These are phyloP conservation scores for Boloria euphrosyne DNA, from an alignment of 2,888 invertebrate species.

Conservation along the genomic window DNA sequence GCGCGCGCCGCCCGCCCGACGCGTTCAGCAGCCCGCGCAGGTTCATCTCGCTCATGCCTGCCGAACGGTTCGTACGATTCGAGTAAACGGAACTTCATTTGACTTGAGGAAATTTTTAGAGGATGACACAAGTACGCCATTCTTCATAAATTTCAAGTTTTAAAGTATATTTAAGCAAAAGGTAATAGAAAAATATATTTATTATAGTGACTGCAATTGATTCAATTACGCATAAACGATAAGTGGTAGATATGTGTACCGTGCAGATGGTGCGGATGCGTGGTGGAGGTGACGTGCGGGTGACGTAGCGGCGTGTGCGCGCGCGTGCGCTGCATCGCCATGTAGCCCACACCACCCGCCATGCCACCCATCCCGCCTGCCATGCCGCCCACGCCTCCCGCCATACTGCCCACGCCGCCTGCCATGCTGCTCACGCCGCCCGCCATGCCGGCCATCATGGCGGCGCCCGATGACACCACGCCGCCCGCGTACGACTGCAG, in stretches of 20 bases:
- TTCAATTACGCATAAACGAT: not conserved
- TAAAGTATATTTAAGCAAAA: too few species aligned
- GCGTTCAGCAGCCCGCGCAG: slow-evolving; percentile 74
- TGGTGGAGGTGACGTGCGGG: slow-evolving; percentile 85
- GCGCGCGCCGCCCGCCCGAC: slow-evolving; percentile 46
- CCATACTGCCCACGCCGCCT: slow-evolving; percentile 1
- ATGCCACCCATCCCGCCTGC: slow-evolving; percentile 42
- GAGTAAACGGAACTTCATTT: too few species aligned
- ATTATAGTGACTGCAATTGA: not conserved
- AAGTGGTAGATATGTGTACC: slow-evolving; percentile 47
- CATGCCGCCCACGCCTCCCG: slow-evolving; percentile 40
- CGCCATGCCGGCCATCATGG: slow-evolving; percentile 23
- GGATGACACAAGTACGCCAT: too few species aligned
- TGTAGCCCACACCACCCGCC: slow-evolving; percentile 45
- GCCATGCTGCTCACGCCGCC: not conserved
- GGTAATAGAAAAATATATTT: too few species aligned
- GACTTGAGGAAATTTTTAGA: too few species aligned
- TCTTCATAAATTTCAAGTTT: too few species aligned
- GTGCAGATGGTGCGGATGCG: slow-evolving; percentile 84
- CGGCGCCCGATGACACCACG: slow-evolving; percentile 9
- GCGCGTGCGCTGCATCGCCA: slow-evolving; percentile 48
- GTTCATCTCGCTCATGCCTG: slow-evolving; percentile 75
- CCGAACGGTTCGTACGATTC: not conserved
- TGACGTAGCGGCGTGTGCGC: slow-evolving; percentile 76
- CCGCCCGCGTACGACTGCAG: slow-evolving; percentile 56